phyloP scores from a whole-genome alignment of 92 coral and sea anemone species.

The Epizoanthus ramosus region DNA sequence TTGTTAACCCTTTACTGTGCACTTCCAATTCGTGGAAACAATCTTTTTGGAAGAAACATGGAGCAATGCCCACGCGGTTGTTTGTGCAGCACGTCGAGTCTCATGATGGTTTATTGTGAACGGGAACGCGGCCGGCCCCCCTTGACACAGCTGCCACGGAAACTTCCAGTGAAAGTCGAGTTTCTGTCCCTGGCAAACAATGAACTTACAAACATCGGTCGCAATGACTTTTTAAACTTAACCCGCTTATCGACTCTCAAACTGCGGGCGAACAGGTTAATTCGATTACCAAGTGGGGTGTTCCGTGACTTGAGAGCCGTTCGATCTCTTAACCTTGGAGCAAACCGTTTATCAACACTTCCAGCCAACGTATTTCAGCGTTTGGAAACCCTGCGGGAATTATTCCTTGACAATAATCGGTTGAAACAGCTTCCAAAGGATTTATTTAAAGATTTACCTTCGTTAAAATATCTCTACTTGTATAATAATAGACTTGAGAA shows the following conservation, averaged over 20 bases:
- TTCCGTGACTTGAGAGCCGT: conserved; percentile 82
- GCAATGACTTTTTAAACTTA: conserved; percentile 69
- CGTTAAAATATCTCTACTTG: conserved; percentile 74
- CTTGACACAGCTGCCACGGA: conserved; percentile 69
- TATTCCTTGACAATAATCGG: conserved; percentile 82
- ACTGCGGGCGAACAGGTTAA: conserved; percentile 72
- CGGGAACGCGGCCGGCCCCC: conserved; percentile 19
- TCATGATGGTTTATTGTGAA: conserved; percentile 53
- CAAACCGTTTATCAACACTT: conserved; percentile 74
- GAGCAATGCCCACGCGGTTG: conserved; percentile 21
- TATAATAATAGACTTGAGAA: conserved; percentile 73
- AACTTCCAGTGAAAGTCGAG: conserved; percentile 67
- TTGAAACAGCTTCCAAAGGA: conserved; percentile 70
- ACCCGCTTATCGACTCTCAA: conserved; percentile 72
- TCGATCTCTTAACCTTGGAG: conserved; percentile 78
- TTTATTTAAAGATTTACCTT: conserved; percentile 73
- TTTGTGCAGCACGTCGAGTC: conserved; percentile 26
- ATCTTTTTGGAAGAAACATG: conserved; percentile 21
- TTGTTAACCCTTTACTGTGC: conserved; percentile 16
- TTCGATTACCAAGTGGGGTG: conserved; percentile 70
- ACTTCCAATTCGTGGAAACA: conserved; percentile 4
- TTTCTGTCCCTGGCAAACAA: conserved; percentile 75
- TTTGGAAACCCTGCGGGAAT: conserved; percentile 67
- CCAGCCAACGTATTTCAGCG: conserved; percentile 79
- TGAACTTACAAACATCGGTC: conserved; percentile 68